Evolutionary conservation across 2,113 vertebrate species (phyloP).

Genomic region (Geothlypis trichas): DNA sequence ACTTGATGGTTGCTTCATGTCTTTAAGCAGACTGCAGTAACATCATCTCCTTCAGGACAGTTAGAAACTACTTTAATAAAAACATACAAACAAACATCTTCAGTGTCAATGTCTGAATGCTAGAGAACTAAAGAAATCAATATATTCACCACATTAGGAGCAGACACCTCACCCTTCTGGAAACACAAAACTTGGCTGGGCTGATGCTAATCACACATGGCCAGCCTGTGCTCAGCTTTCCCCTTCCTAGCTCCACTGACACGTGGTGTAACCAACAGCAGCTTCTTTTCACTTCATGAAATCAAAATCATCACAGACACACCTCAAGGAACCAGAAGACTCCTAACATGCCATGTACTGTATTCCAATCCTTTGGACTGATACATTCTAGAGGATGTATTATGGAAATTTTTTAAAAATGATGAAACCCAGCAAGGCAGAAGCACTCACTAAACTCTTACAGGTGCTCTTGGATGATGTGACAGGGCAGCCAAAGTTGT

Average conservation of each 20-base stretch:
- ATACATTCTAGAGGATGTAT: not conserved
- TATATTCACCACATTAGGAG: not conserved
- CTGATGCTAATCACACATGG: not conserved
- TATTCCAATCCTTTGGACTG: not conserved
- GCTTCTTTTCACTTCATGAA: not conserved
- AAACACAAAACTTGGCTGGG: not conserved
- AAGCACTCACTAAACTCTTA: not conserved
- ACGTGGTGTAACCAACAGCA: accelerated
- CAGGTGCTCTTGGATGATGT: not conserved
- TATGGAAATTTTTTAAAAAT: not conserved
- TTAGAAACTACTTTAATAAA: not conserved
- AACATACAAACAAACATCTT: not conserved
- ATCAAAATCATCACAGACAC: not conserved
- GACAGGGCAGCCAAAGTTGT: not conserved
- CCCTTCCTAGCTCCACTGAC: not conserved
- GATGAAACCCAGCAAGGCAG: not conserved
- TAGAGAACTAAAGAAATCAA: not conserved
- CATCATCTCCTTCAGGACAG: not conserved
- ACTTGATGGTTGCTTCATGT: not conserved
- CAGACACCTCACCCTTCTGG: not conserved
- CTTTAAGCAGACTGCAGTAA: not conserved
- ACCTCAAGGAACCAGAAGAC: not conserved
- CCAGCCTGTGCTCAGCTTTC: not conserved
- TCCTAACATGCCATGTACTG: not conserved
- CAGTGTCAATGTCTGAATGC: not conserved